These are phyloP conservation scores for Ictalurus furcatus DNA, from an alignment of 2,113 vertebrate genomes.

Conservation along the genomic window DNA sequence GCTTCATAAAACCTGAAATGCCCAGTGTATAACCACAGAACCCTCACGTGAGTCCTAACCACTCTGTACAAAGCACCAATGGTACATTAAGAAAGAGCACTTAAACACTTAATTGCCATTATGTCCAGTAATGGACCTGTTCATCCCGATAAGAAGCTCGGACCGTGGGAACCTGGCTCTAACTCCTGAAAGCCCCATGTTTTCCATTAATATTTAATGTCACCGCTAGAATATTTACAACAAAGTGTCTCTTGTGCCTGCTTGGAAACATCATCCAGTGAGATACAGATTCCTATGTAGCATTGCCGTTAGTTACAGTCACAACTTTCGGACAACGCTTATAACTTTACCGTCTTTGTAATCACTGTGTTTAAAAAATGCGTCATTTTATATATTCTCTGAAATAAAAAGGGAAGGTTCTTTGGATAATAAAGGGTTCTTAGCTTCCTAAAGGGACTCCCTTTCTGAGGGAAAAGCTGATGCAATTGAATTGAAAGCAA, in stretches of 20 bases:
- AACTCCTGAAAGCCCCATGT: slow-evolving; percentile 32
- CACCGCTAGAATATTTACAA: slow-evolving; percentile 42
- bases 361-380: not conserved
- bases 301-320: not conserved
- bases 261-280: slow-evolving; percentile 24
- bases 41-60: slow-evolving; percentile 21
- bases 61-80: slow-evolving; percentile 11
- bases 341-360: not conserved
- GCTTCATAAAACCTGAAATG: slow-evolving; percentile 16
- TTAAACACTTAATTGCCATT: slow-evolving; percentile 49
- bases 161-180: slow-evolving; percentile 20
- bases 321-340: not conserved
- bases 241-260: slow-evolving; percentile 33
- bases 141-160: slow-evolving; percentile 28
- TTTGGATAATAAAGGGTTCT: not conserved
- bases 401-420: not conserved
- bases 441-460: not conserved
- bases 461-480: not conserved
- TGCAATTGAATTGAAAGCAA: not conserved
- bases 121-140: slow-evolving; percentile 40
- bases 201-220: slow-evolving; percentile 53
- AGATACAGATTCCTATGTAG: not conserved
- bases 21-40: not conserved
- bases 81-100: slow-evolving; percentile 33
- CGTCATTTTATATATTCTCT: not conserved